A percentile compares a stretch with the other conserved stretches of the same genome.
Evolutionary conservation across 2,113 vertebrate species (phyloP).

Genomic region (Cichladusa arquata): DNA sequence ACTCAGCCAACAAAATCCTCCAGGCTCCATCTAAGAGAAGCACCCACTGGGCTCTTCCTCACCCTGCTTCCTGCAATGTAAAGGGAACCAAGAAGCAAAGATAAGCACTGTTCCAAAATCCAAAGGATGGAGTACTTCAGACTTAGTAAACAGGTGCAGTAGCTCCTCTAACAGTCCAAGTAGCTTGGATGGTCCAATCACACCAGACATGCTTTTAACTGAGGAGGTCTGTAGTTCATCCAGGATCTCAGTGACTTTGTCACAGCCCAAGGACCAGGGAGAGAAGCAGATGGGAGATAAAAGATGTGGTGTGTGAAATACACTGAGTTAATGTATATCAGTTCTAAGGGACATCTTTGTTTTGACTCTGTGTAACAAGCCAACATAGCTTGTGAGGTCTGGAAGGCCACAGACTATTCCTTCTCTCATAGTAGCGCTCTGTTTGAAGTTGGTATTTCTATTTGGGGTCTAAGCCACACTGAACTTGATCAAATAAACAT

Average conservation of each 20-base stretch:
- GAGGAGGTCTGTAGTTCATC: background rate
- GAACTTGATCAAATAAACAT: conserved; percentile 55
- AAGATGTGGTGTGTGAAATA: background rate
- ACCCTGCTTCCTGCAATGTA: background rate
- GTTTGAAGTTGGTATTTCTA: conserved; percentile 43
- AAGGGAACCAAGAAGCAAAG: background rate
- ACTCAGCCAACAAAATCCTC: background rate
- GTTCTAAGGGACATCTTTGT: conserved; percentile 24
- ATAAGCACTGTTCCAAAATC: background rate
- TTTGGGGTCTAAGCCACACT: conserved; percentile 45
- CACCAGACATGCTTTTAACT: background rate
- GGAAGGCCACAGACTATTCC: conserved; percentile 26
- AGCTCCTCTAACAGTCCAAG: background rate
- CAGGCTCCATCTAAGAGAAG: background rate
- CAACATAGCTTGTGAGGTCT: conserved; percentile 27
- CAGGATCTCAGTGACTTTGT: background rate
- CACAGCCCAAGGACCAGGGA: background rate
- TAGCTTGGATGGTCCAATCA: background rate
- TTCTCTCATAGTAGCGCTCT: conserved; percentile 33
- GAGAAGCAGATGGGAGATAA: background rate
- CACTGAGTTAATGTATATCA: background rate
- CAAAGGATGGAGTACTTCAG: background rate
- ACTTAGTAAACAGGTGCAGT: background rate
- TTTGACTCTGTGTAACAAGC: conserved; percentile 27
- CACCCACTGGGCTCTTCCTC: background rate